These are phyloP conservation scores for Linnaemya vulpina DNA, from an alignment of 2,888 invertebrate species.

Conservation along the genomic window DNA sequence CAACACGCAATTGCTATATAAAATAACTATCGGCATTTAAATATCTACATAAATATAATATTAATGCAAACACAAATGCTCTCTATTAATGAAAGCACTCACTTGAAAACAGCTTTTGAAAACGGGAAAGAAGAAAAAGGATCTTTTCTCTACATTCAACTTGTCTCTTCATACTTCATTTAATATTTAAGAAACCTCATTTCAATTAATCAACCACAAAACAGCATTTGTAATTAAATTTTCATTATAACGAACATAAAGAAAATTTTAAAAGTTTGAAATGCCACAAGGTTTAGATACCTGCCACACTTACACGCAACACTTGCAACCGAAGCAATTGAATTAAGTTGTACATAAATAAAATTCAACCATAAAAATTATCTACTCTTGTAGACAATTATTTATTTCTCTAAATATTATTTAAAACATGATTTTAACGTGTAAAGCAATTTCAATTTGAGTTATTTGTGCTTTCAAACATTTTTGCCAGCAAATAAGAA, in stretches of 20 bases:
- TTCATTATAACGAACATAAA: slow-evolving; percentile 74
- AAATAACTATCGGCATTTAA: slow-evolving; percentile 54
- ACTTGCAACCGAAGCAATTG: slow-evolving; percentile 3
- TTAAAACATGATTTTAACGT: slow-evolving; percentile 49
- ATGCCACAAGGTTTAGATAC: slow-evolving; percentile 47
- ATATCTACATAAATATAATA: slow-evolving; percentile 59
- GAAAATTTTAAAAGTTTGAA: slow-evolving; percentile 55
- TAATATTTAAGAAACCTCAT: slow-evolving; percentile 69
- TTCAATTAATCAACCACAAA: slow-evolving; percentile 75
- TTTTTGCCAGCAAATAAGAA: slow-evolving; percentile 11
- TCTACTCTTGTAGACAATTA: slow-evolving; percentile 27
- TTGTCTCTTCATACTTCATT: slow-evolving; percentile 38
- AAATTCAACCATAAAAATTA: slow-evolving; percentile 46
- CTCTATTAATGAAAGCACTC: slow-evolving; percentile 19
- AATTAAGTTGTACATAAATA: slow-evolving; percentile 60
- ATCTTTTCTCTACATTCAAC: background rate
- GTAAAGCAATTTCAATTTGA: slow-evolving; percentile 62
- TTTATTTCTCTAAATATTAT: slow-evolving; percentile 43
- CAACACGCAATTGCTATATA: slow-evolving; percentile 67
- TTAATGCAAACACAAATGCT: slow-evolving; percentile 42
- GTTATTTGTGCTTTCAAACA: slow-evolving; percentile 54
- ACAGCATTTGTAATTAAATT: slow-evolving; percentile 75
- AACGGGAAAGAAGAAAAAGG: background rate
- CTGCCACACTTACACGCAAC: background rate
- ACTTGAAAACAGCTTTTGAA: background rate